A percentile compares a stretch with the other conserved stretches of the same genome.
phyloP scores from a whole-genome alignment of 2,113 vertebrate genomes.

The Equus quagga region DNA sequence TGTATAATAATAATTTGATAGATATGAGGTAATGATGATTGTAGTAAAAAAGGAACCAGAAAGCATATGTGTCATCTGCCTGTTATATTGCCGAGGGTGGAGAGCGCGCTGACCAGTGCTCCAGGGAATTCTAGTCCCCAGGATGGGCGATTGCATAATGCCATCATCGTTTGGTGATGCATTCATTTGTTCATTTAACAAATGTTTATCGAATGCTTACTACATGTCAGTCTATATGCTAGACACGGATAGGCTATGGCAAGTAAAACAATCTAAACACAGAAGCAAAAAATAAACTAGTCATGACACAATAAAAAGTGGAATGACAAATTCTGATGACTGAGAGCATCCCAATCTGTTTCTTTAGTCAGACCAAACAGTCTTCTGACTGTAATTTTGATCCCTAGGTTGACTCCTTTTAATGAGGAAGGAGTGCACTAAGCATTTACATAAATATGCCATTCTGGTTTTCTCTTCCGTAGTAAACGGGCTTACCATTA shows the following conservation, averaged over 20 bases:
- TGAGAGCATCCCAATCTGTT: not conserved
- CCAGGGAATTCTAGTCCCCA: not conserved
- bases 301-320: not conserved
- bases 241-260: not conserved
- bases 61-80: not conserved
- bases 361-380: not conserved
- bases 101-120: not conserved
- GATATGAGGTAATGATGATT: not conserved
- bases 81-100: not conserved
- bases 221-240: not conserved
- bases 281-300: not conserved
- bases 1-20: constrained; percentile 32
- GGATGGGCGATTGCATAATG: not conserved
- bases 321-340: not conserved
- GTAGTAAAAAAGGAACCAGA: not conserved
- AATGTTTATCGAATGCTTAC: not conserved
- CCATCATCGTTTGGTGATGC: not conserved
- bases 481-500: not conserved
- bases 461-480: not conserved
- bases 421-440: not conserved
- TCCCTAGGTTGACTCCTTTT: not conserved
- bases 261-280: not conserved
- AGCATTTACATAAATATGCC: not conserved
- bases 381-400: not conserved
- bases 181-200: not conserved